A percentile compares a stretch with the other conserved stretches of the same genome.
Conservation (phyloP, 2,888 invertebrate genomes). For the Andrena flavipes region DNA sequence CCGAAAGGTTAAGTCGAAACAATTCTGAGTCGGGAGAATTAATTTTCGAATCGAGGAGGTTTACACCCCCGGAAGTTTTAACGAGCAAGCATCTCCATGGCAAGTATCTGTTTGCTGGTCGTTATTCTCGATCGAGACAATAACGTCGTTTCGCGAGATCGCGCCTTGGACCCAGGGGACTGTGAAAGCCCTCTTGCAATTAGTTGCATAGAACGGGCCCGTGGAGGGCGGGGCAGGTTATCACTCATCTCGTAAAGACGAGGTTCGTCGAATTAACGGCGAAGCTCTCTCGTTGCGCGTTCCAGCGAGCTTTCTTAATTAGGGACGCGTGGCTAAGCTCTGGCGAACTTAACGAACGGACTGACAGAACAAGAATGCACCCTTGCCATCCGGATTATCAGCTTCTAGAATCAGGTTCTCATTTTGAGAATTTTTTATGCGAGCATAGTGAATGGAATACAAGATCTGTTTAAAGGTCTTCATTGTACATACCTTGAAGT, state of each 20-base stretch:
- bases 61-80: not conserved
- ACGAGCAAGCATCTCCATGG: not conserved
- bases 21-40: conserved; percentile 9
- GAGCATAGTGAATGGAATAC: too few species aligned
- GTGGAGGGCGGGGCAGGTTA: not conserved
- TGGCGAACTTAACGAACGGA: conserved; percentile 1
- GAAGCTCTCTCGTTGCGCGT: not conserved
- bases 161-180: not conserved
- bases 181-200: conserved; percentile 17
- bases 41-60: conserved; percentile 11
- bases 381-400: too few species aligned
- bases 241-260: conserved; percentile 3
- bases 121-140: conserved; percentile 1
- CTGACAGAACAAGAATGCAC: too few species aligned
- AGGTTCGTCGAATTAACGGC: conserved; percentile 9
- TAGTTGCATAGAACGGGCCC: not conserved
- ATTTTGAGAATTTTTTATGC: too few species aligned
- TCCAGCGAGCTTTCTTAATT: not conserved
- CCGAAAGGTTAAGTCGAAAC: conserved; percentile 24
- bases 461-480: too few species aligned
- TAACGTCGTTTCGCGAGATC: conserved; percentile 3
- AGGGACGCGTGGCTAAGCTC: not conserved
- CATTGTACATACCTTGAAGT: too few species aligned
- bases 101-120: not conserved
- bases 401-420: too few species aligned